A percentile compares a stretch with the other conserved stretches of the same genome.
These are phyloP conservation scores for Etheostoma cragini DNA, from an alignment of 2,113 vertebrate genomes.

Conservation along the genomic window DNA sequence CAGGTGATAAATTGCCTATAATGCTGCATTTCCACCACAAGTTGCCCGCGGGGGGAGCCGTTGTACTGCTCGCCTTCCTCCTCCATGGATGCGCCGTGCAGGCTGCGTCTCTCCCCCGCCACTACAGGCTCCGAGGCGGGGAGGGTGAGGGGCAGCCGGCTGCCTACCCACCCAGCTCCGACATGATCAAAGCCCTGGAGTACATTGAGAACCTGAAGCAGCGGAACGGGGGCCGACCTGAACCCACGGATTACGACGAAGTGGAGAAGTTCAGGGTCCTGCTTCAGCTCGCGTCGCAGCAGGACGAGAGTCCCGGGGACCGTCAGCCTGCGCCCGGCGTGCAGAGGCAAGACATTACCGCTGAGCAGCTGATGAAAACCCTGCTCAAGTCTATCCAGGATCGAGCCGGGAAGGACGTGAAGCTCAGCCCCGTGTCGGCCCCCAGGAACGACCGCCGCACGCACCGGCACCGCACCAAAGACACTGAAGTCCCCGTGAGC, in stretches of 20 bases:
- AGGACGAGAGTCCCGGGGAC: constrained; percentile 83
- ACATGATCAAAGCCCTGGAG: constrained; percentile 97
- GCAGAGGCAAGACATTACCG: constrained; percentile 88
- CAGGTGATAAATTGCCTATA: constrained; percentile 84
- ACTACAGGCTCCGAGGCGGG: constrained; percentile 91
- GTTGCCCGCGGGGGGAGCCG: constrained; percentile 83
- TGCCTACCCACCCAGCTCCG: constrained; percentile 88
- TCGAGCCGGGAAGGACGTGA: constrained; percentile 88
- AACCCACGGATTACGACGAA: constrained; percentile 88
- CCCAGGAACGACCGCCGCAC: constrained; percentile 82
- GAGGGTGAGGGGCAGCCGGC: constrained; percentile 87
- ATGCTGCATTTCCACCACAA: constrained; percentile 89
- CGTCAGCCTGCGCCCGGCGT: constrained; percentile 74
- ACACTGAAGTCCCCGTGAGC: constrained; percentile 78
- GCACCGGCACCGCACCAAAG: constrained; percentile 80
- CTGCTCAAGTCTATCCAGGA: constrained; percentile 89
- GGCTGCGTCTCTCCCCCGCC: constrained; percentile 90
- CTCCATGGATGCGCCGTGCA: constrained; percentile 83
- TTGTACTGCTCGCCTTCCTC: constrained; percentile 84
- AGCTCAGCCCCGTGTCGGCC: constrained; percentile 71
- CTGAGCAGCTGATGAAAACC: constrained; percentile 89
- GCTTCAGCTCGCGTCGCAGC: constrained; percentile 87
- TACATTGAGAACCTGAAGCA: constrained; percentile 97
- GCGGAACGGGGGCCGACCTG: constrained; percentile 86
- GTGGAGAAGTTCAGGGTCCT: constrained; percentile 86